Evolutionary conservation across 1,140 invertebrate species (phyloP).

Genomic region (Cherax destructor): DNA sequence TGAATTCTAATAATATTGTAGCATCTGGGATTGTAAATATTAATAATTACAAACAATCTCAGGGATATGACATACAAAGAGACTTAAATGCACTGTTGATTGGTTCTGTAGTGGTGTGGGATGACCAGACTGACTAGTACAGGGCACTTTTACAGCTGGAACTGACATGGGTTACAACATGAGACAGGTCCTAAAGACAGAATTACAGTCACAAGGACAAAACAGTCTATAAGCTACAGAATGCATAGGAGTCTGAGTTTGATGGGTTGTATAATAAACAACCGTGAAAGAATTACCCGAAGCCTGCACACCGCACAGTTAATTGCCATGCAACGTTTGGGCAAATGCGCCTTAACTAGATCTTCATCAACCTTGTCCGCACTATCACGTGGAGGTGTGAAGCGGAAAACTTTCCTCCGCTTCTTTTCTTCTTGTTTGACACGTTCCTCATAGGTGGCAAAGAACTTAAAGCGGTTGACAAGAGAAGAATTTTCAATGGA

Average conservation of each 20-base stretch:
- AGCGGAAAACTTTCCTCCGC: slow-evolving; percentile 84
- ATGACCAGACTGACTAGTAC: background rate
- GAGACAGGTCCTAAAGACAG: background rate
- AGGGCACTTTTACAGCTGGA: slow-evolving; percentile 6
- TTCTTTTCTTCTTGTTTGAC: slow-evolving; percentile 75
- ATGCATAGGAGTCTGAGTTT: background rate
- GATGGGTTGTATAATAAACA: slow-evolving; percentile 22
- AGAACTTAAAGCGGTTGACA: slow-evolving; percentile 91
- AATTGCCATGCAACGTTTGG: slow-evolving; percentile 67
- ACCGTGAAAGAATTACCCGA: slow-evolving; percentile 66
- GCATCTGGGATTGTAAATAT: background rate
- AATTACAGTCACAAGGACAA: slow-evolving; percentile 3
- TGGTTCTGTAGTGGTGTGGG: background rate
- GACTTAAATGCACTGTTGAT: background rate
- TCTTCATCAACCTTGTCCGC: slow-evolving; percentile 69
- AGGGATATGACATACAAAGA: background rate
- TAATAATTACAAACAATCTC: background rate
- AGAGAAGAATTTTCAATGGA: slow-evolving; percentile 88
- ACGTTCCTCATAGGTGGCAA: slow-evolving; percentile 86
- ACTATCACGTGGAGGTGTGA: slow-evolving; percentile 87
- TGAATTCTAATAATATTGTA: background rate
- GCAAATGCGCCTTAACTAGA: slow-evolving; percentile 56
- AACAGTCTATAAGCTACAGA: slow-evolving; percentile 33
- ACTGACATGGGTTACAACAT: background rate
- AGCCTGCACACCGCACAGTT: slow-evolving; percentile 67